phyloP scores from a whole-genome alignment of 2,797 vertebrate species.

The Stomatorhinus walkeri region DNA sequence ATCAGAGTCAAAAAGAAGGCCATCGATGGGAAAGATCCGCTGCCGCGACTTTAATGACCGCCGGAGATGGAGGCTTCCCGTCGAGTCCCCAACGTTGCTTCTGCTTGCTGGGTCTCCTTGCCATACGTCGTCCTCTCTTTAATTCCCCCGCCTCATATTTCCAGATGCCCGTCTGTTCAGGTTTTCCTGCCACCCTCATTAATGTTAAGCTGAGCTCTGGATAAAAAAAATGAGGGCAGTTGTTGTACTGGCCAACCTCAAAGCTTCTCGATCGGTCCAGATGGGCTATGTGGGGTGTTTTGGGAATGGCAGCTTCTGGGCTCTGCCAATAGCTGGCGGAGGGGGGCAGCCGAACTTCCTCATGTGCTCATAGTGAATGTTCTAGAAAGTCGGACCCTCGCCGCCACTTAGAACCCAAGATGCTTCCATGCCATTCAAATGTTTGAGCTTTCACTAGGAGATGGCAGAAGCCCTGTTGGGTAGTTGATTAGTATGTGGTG shows the following conservation, averaged over 20 bases:
- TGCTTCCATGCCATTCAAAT: conserved; percentile 31
- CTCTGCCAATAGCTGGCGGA: background rate
- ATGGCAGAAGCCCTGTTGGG: background rate
- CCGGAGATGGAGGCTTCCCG: background rate
- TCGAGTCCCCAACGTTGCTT: background rate
- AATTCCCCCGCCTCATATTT: background rate
- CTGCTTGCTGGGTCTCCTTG: background rate
- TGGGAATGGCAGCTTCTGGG: background rate
- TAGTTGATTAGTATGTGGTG: background rate
- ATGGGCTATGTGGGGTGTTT: background rate
- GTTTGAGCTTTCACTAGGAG: conserved; percentile 32
- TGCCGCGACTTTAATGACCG: background rate
- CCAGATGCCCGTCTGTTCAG: background rate
- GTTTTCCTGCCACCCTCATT: background rate
- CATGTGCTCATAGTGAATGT: background rate
- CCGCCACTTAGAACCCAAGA: conserved; percentile 23
- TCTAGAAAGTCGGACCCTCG: background rate
- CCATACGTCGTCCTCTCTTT: background rate
- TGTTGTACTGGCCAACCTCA: background rate
- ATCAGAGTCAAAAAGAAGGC: background rate
- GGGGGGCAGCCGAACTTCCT: background rate
- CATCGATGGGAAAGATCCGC: background rate
- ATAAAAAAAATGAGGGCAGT: background rate
- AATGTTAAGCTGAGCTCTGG: background rate
- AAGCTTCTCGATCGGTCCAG: background rate